These are phyloP conservation scores for Nyctibius grandis DNA, from an alignment of 2,797 vertebrate species.

Conservation along the genomic window DNA sequence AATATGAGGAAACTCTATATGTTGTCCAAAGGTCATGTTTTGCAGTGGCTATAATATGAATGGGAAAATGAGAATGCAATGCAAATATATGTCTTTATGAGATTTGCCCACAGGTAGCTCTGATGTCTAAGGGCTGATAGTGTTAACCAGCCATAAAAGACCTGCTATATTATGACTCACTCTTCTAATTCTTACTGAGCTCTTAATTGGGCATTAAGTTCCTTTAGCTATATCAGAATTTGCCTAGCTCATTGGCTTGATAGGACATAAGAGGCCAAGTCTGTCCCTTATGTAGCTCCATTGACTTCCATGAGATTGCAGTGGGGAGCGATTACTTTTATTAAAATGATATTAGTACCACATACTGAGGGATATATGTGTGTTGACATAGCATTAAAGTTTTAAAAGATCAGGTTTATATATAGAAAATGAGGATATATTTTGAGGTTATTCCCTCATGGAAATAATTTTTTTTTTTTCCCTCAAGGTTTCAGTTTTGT, in stretches of 20 bases:
- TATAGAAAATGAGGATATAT: neutral
- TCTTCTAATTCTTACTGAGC: neutral
- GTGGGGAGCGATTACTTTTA: neutral
- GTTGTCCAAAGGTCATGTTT: neutral
- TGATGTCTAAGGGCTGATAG: neutral
- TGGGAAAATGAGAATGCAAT: neutral
- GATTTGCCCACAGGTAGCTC: neutral
- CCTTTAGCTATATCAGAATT: neutral
- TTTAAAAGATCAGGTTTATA: neutral
- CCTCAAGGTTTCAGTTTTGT: neutral
- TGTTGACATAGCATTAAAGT: neutral
- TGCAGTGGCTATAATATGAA: neutral
- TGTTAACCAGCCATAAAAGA: conserved; percentile 18
- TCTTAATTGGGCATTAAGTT: conserved; percentile 29
- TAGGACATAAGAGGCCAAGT: neutral
- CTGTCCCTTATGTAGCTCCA: neutral
- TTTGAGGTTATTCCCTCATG: neutral
- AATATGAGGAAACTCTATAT: neutral
- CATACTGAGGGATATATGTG: neutral
- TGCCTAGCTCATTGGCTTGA: conserved; percentile 20
- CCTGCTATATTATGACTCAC: neutral
- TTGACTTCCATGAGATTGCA: neutral
- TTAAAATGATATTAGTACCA: neutral
- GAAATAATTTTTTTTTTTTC: neutral
- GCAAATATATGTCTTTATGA: neutral